Percentiles rank a stretch among this genome's conserved stretches.
These are phyloP conservation scores for Talpa occidentalis DNA, from an alignment of 2,113 vertebrate genomes.

Conservation along the genomic window DNA sequence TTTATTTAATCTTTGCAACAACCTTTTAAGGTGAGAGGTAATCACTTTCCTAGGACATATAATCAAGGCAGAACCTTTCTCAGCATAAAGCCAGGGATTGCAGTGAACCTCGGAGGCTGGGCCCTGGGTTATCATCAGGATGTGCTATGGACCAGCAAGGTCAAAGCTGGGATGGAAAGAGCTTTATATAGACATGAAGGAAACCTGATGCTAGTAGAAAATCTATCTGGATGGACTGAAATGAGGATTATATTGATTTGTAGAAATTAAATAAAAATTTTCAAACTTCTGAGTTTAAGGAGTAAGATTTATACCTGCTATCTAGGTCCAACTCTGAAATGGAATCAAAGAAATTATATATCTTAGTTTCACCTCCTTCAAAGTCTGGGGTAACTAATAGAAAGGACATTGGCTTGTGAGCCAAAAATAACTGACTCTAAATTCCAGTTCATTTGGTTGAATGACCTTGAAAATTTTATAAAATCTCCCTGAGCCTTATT, in stretches of 20 bases:
- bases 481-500: not conserved
- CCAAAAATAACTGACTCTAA: not conserved
- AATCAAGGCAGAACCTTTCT: not conserved
- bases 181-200: not conserved
- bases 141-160: not conserved
- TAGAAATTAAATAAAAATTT: not conserved
- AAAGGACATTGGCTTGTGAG: not conserved
- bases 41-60: not conserved
- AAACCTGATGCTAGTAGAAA: not conserved
- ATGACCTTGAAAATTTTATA: not conserved
- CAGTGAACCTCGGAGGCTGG: not conserved
- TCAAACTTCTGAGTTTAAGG: not conserved
- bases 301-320: not conserved
- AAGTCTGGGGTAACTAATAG: not conserved
- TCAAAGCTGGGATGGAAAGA: not conserved
- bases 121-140: not conserved
- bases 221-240: not conserved
- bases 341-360: not conserved
- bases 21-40: not conserved
- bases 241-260: not conserved
- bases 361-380: not conserved
- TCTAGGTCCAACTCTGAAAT: constrained; percentile 13
- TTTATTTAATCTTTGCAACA: not conserved
- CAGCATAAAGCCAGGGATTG: not conserved
- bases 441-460: not conserved